Evolutionary conservation across 2,888 invertebrate species (phyloP), one percentile per base, ranked within the genome.

Genomic region (Drosophila subsilvestris): DNA sequence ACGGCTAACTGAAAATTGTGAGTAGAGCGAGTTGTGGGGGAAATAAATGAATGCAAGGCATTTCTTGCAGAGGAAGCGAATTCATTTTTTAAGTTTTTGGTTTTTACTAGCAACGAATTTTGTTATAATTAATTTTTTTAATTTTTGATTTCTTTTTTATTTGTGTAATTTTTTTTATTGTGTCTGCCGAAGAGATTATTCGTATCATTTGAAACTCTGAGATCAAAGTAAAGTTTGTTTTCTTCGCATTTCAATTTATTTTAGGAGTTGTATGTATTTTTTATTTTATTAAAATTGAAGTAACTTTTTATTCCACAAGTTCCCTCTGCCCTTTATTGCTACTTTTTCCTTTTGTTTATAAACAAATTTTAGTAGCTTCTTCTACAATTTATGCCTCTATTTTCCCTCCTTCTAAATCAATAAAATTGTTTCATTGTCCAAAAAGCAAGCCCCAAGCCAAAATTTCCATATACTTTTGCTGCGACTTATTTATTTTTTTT

Each of bases 1-100:
- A 45, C 82, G 82, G 82, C 75, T 54, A 73, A 78, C 29, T 71
- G 22, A 48, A 27, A 45, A 65, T 51, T 61, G 63, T 68, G 65
- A 71, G 70, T 71, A 71, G 22, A n/a, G 27, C 14, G 49, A 29
- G 47, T 53, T 56, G 12, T 6, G n/a, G 8, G 54, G 18, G n/a
- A 12, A 44, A 22, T 8, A 12, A 68, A 43, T 20, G 1, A 45
- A 56, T 25, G 12, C 32, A 42, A 63, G 63, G 10, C 9, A 14
- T 25, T 54, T 10, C 27, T 48, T 18, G 18, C 6, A 45, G 32
- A 32, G 37, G 18, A 5, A 18, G n/a, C 37, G 14, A 0, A 0
- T 14, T 9, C 10, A 8, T 14, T 14, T 22, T 18, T 6, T 6
- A 51, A 20, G 7, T 7, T 8, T 51, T 17, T 14, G 20, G 10